These are phyloP conservation scores for Lampris incognitus DNA, from an alignment of 2,113 vertebrate species.

Conservation along the genomic window DNA sequence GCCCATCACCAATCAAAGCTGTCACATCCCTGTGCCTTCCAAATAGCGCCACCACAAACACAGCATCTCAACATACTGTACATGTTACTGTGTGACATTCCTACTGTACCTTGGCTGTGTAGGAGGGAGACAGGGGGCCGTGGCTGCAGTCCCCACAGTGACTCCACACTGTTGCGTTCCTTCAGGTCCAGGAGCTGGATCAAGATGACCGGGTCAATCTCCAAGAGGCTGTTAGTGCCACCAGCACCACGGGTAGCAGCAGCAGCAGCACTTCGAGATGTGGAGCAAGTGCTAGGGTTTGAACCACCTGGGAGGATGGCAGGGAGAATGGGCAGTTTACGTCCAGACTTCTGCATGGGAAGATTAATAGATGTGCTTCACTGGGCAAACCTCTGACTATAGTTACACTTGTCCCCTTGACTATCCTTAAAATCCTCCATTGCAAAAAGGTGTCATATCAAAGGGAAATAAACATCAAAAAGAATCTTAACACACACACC, in stretches of 20 bases:
- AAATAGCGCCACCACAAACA: no score
- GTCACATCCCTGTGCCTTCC: no score
- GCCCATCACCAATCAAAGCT: no score
- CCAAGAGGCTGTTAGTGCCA: constrained; percentile 87
- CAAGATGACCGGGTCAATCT: constrained; percentile 95
- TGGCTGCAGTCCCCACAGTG: constrained; percentile 94
- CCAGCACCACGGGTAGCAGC: constrained; percentile 69
- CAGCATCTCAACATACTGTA: no score
- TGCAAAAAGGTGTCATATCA: no score
- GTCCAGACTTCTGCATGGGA: background rate
- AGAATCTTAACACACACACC: no score
- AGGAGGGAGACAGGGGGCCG: constrained; percentile 90
- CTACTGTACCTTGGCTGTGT: constrained; percentile 86
- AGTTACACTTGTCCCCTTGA: no score
- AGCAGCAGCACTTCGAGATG: constrained; percentile 63
- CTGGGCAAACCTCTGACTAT: no score
- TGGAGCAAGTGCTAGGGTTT: constrained; percentile 75
- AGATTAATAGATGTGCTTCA: background rate
- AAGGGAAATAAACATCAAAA: no score
- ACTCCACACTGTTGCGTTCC: constrained; percentile 92
- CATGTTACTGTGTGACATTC: no score
- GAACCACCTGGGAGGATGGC: constrained; percentile 74
- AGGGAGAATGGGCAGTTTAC: background rate
- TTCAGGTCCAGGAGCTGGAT: constrained; percentile 97
- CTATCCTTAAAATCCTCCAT: no score